Conservation (phyloP, 2,113 vertebrate genomes). For the Pterocles burchelli region DNA sequence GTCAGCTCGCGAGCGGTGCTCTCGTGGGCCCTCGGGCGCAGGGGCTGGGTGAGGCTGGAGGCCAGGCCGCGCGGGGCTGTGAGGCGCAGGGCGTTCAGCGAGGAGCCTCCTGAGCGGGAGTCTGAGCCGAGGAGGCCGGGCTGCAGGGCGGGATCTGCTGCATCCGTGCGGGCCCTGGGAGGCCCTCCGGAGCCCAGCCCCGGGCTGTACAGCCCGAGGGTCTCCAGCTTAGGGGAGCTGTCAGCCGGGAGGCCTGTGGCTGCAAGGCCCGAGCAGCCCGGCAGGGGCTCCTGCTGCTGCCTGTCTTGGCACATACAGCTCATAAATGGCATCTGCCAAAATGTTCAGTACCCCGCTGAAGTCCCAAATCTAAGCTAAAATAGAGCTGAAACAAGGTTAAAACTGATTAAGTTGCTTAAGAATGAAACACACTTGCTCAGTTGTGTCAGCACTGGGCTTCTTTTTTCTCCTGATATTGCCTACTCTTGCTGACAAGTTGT, state of each 20-base stretch:
- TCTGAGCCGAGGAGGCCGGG: accelerated
- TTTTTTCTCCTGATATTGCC: neutral
- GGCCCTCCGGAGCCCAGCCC: neutral
- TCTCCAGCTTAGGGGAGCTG: neutral
- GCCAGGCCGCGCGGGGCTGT: neutral
- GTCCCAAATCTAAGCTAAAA: neutral
- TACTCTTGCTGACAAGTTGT: neutral
- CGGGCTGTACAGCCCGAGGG: neutral
- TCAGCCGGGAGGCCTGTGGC: neutral
- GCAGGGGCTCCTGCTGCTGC: neutral
- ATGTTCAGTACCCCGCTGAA: accelerated
- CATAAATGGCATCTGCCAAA: accelerated
- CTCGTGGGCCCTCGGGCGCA: accelerated
- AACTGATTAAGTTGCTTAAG: neutral
- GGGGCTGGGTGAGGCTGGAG: neutral
- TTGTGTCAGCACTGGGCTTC: too few species aligned
- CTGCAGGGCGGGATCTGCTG: neutral
- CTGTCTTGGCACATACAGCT: neutral
- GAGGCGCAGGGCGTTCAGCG: accelerated
- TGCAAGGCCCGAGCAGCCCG: neutral
- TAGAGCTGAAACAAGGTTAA: neutral
- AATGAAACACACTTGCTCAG: neutral
- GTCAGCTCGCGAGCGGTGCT: neutral
- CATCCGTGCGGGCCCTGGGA: neutral
- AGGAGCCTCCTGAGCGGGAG: neutral